Evolutionary conservation across 1,140 invertebrate species (phyloP), one percentile per base, ranked within the genome.

Genomic region (Gryllus bimaculatus): DNA sequence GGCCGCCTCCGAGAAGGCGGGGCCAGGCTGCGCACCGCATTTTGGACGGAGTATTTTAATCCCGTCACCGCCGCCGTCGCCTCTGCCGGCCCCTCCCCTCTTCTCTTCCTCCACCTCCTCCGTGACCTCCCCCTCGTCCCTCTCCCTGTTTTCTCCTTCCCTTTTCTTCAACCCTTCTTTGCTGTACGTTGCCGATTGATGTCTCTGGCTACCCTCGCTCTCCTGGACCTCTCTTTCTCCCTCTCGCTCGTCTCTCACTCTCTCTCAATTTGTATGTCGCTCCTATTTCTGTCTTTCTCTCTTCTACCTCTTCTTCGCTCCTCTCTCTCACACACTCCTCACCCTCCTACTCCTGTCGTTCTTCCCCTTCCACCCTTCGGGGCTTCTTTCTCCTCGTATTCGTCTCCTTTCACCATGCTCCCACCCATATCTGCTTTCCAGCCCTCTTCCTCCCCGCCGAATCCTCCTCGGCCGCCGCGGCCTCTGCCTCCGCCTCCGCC

Each of bases 171-270:
- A 5, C 47, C 8, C 54, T 20, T 47, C 54, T n/a, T 75, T n/a
- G 74, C n/a, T 18, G 74, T 49, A 18, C 26, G 8, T 47, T 8
- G 12, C 78, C 18, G 10, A 39, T 47, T 47, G 1, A 74, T 75
- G 1, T 47, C 49, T 49, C 18, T n/a, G n/a, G n/a, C n/a, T 66
- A 5, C 10, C 66, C 3, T 47, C 26, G 26, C 26, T 39, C 26
- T 39, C 26, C 26, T 39, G 26, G 26, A 39, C 82, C 83, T 84
- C 83, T 85, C 84, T 84, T 84, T 85, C 84, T 85, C 83, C 83
- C 81, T 83, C 81, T 83, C 82, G 74, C 75, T 3, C 13, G 2
- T 21, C 47, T 47, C 21, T 21, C 21, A 26, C 6, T 76, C 6
- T 21, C 47, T 47, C 21, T 21, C 21, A 26, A 4, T 76, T 21